Conservation (phyloP, 1,140 invertebrate genomes). For the Frieseomelitta varia region DNA sequence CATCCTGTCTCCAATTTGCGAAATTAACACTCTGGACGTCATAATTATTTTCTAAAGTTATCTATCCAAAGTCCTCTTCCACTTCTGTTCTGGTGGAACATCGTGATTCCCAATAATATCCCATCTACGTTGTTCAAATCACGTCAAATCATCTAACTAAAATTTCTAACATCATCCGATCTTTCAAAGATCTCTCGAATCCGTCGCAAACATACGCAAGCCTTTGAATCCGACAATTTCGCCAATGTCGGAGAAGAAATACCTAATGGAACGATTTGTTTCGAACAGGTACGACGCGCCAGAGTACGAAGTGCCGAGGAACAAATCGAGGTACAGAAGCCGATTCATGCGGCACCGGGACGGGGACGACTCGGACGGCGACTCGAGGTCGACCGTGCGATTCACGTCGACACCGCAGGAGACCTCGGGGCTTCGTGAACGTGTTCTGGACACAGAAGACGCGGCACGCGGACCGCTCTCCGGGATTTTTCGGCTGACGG, state of each 20-base stretch:
- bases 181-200: too few species aligned
- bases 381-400: slow-evolving; percentile 75
- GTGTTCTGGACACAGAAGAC: slow-evolving; percentile 94
- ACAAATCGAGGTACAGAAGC: slow-evolving; percentile 82
- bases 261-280: background rate
- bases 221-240: background rate
- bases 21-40: too few species aligned
- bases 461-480: slow-evolving; percentile 93
- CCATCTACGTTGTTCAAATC: too few species aligned
- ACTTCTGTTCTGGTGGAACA: too few species aligned
- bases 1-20: background rate
- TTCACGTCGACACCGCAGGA: slow-evolving; percentile 76
- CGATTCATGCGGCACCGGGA: slow-evolving; percentile 83
- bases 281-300: slow-evolving; percentile 77
- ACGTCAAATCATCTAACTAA: too few species aligned
- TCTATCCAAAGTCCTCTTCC: too few species aligned
- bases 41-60: too few species aligned
- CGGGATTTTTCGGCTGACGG: slow-evolving; percentile 93
- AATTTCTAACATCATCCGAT: background rate
- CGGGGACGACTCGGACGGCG: slow-evolving; percentile 81
- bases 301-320: slow-evolving; percentile 79
- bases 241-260: background rate
- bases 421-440: slow-evolving; percentile 83
- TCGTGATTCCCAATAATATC: too few species aligned
- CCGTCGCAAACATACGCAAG: background rate